Conservation (phyloP, 1,140 invertebrate genomes). For the Sarcophaga bullata region DNA sequence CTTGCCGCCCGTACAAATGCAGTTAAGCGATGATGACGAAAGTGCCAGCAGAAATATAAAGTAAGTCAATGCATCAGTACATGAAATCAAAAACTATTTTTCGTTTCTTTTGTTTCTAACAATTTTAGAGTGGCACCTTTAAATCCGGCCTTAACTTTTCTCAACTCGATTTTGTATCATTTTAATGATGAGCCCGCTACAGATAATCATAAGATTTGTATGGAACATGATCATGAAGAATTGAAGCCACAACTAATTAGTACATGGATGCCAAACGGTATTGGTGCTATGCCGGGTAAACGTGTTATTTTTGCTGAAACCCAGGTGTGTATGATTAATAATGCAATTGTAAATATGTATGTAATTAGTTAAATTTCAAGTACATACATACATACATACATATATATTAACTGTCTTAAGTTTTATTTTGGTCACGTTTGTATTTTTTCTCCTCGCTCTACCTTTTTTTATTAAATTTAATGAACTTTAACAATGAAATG, state of each 20-base stretch:
- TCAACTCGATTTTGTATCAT: constrained; percentile 71
- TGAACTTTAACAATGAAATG: background rate
- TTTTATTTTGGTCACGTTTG: constrained; percentile 32
- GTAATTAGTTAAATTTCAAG: too few relatives aligned
- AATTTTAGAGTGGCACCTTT: constrained; percentile 58
- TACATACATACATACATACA: too few relatives aligned
- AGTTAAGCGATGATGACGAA: constrained; percentile 79
- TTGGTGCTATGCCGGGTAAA: constrained; percentile 82
- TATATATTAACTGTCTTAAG: background rate
- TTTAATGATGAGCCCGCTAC: constrained; percentile 65
- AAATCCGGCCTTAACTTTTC: constrained; percentile 70
- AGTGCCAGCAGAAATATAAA: constrained; percentile 68
- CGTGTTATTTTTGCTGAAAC: constrained; percentile 88
- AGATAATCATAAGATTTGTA: constrained; percentile 73
- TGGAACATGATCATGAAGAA: constrained; percentile 86
- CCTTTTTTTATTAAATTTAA: background rate
- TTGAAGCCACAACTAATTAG: constrained; percentile 84
- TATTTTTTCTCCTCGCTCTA: background rate
- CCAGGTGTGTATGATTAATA: constrained; percentile 71
- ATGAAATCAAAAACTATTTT: constrained; percentile 35
- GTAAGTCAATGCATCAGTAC: constrained; percentile 57
- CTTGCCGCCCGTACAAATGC: constrained; percentile 86
- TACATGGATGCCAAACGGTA: constrained; percentile 86
- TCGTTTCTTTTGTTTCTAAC: background rate
- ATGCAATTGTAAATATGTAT: background rate